These are phyloP conservation scores for Crocuta crocuta DNA, from an alignment of 2,113 vertebrate species.

Conservation along the genomic window DNA sequence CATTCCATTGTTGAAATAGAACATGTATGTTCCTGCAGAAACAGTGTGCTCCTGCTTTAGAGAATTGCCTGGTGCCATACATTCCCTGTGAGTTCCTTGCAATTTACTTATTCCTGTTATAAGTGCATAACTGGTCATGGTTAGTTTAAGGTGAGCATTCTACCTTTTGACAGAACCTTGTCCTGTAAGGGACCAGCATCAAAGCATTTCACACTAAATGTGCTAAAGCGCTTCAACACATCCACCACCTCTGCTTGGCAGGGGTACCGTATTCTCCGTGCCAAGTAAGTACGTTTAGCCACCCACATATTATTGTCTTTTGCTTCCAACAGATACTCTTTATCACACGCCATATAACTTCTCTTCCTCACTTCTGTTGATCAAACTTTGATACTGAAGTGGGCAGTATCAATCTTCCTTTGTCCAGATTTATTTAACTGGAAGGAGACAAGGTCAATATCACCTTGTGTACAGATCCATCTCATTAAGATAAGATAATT, in stretches of 20 bases:
- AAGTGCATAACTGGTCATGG: not conserved
- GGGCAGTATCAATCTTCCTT: not conserved
- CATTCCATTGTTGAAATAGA: not conserved
- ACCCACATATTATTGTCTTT: not conserved
- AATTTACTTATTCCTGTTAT: not conserved
- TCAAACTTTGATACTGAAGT: not conserved
- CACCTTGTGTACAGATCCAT: not conserved
- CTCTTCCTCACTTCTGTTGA: not conserved
- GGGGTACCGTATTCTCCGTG: not conserved
- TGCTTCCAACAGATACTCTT: not conserved
- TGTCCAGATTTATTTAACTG: slow-evolving; percentile 25
- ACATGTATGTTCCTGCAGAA: not conserved
- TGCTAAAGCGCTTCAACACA: not conserved
- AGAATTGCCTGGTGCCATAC: not conserved
- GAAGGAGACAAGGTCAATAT: not conserved
- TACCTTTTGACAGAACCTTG: not conserved
- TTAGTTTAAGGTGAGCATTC: not conserved
- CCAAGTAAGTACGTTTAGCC: not conserved
- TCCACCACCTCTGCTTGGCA: not conserved
- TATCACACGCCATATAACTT: not conserved
- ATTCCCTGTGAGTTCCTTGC: not conserved
- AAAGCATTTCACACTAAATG: too few species aligned
- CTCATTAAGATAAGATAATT: not conserved
- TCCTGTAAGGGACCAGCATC: not conserved
- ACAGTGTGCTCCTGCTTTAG: not conserved